These are phyloP conservation scores for Morinoia aosen DNA, from an alignment of 2,888 invertebrate genomes.

Conservation along the genomic window DNA sequence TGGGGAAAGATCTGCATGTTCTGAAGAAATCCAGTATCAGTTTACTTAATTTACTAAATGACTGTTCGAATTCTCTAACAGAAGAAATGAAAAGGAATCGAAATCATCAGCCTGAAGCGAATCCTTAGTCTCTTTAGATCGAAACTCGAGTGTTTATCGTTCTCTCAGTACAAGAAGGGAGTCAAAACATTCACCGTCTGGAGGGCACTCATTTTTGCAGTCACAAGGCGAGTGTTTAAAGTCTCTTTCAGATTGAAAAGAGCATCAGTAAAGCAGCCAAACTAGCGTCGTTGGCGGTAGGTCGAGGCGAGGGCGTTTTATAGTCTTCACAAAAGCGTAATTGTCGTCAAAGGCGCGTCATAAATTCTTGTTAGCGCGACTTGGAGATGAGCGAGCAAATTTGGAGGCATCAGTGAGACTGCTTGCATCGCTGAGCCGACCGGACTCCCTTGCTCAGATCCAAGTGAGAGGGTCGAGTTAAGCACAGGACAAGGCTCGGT, in stretches of 20 bases:
- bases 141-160: too few relatives aligned
- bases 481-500: too few relatives aligned
- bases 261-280: background rate
- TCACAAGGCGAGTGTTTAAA: background rate
- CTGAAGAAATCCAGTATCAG: background rate
- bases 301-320: conserved; percentile 1
- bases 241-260: background rate
- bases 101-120: too few relatives aligned
- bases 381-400: background rate
- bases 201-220: background rate
- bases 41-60: too few relatives aligned
- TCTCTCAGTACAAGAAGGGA: too few relatives aligned
- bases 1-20: background rate
- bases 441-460: too few relatives aligned
- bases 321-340: conserved; percentile 5
- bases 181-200: too few relatives aligned
- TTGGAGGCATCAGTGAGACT: background rate
- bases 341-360: conserved; percentile 9
- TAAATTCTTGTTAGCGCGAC: conserved; percentile 26
- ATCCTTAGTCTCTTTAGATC: too few relatives aligned
- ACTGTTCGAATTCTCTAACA: too few relatives aligned
- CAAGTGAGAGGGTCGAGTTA: too few relatives aligned
- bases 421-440: background rate
- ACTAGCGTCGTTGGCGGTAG: background rate
- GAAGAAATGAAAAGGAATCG: too few relatives aligned